Base-by-base conservation (phyloP, 2,888 invertebrate species). In the Rhyacophila evoluta region DNA sequence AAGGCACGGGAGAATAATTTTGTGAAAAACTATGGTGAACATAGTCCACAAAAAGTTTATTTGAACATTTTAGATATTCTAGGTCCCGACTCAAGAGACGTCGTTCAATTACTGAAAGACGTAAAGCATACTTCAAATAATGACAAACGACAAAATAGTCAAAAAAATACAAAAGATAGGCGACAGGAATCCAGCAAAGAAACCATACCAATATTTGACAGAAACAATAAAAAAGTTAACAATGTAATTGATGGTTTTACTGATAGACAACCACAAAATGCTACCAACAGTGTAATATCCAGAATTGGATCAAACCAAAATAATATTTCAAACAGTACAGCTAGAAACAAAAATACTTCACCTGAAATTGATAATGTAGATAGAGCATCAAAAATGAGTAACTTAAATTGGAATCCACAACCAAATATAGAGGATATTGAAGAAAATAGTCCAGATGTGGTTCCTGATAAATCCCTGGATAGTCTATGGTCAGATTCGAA, bases 61-160 rank as follows among this genome's bases (percentile, higher is more conserved):
- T 72, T 81, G 29, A 81, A 82, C 38, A 81, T 82, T 67, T 78
- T 82, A 38, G 82, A 82, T 74, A 82, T 82, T 36, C 33, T 82
- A 6, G 81, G 82, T 3, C 82, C 82, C 0, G 82, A 82, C 39
- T 82, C 82, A 10, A 81, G 74, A 75, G 82, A 82, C 29, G 79
- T 82, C 4, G 79, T 81, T 8, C 81, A 82, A 38, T 36, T 82
- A 15, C 72, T 82, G 28, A 82, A 82, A 27, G 82, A 82, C 37
- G 82, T 82, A 10, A 81, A 82, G 74, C 77, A 75, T 28, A 68
- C 11, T 39, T 67, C 78, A 15, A 39, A 15, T 1, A 27, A 29
- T 25, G 75, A 79, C 33, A 79, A 75, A 28, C 75, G 72, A n/a
- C 27, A 37, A 19, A 37, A 25, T 28, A 15, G 25, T 27, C 12